Conservation (phyloP, 35 echinoderm and acorn worm species). For the Apostichopus californicus region DNA sequence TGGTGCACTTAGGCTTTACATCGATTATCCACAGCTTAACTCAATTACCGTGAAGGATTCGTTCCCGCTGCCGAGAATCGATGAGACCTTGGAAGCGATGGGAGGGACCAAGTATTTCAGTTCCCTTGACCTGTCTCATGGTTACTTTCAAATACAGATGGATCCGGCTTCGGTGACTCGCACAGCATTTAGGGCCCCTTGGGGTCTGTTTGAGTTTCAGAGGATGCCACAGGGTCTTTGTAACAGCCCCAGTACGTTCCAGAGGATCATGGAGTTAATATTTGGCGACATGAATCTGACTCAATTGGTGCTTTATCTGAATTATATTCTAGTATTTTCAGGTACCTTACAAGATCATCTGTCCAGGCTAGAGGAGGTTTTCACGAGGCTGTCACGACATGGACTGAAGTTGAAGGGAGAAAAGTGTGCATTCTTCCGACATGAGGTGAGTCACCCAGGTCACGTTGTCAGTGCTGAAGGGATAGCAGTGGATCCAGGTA, state of each 20-base stretch:
- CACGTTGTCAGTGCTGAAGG: constrained; percentile 47
- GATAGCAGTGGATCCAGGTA: constrained; percentile 48
- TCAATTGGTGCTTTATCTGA: background rate
- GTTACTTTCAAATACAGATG: constrained; percentile 27
- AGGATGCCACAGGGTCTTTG: constrained; percentile 1
- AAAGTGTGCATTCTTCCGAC: constrained; percentile 63
- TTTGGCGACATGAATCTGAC: background rate
- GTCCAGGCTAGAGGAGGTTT: constrained; percentile 24
- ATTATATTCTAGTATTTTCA: constrained; percentile 53
- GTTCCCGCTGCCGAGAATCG: constrained; percentile 9
- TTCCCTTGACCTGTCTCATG: constrained; percentile 6
- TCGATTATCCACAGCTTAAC: constrained; percentile 44
- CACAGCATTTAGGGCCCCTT: background rate
- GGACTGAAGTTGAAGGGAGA: constrained; percentile 55
- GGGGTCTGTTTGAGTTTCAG: background rate
- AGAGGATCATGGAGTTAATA: constrained; percentile 4
- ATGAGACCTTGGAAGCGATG: constrained; percentile 31
- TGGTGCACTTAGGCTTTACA: background rate
- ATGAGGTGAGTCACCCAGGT: constrained; percentile 45
- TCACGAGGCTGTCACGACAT: constrained; percentile 4
- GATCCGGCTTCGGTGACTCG: background rate
- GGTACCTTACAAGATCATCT: constrained; percentile 52
- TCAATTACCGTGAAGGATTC: constrained; percentile 10
- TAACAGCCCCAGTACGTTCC: constrained; percentile 17
- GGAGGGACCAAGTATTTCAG: constrained; percentile 20